A percentile compares a stretch with the other conserved stretches of the same genome.
phyloP scores from a whole-genome alignment of 2,888 invertebrate species.

The Hemithea aestivaria region DNA sequence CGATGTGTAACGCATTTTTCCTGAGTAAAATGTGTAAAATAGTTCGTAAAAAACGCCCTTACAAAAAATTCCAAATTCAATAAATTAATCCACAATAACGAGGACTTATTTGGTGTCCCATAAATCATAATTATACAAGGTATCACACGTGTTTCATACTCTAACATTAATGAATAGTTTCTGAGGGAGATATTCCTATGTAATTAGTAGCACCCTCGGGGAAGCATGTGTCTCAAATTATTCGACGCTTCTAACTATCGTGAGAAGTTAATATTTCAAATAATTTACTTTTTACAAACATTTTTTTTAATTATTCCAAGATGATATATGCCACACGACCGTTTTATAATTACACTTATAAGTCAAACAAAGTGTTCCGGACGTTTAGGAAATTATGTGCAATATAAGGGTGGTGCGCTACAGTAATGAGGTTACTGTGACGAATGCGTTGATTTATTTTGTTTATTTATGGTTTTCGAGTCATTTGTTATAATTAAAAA shows the following conservation, averaged over 20 bases:
- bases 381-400: no score
- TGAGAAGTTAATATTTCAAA: slow-evolving; percentile 41
- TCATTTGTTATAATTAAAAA: no score
- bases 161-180: slow-evolving; percentile 55
- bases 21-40: no score
- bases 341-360: no score
- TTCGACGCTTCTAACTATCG: slow-evolving; percentile 45
- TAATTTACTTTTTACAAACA: slow-evolving; percentile 12
- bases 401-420: no score
- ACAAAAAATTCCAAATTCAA: slow-evolving; percentile 16
- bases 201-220: slow-evolving; percentile 50
- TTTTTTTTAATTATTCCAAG: not conserved
- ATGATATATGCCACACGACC: no score
- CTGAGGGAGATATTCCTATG: slow-evolving; percentile 51
- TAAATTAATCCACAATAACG: slow-evolving; percentile 29
- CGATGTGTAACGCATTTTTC: no score
- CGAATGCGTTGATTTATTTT: no score
- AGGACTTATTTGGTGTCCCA: slow-evolving; percentile 22
- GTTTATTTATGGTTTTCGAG: no score
- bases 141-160: slow-evolving; percentile 51
- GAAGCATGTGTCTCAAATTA: slow-evolving; percentile 58
- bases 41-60: no score
- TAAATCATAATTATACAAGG: slow-evolving; percentile 50
- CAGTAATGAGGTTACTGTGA: no score
- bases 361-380: no score